Evolutionary conservation across 2,888 invertebrate species (phyloP).

Genomic region (Conchocele bisecta): DNA sequence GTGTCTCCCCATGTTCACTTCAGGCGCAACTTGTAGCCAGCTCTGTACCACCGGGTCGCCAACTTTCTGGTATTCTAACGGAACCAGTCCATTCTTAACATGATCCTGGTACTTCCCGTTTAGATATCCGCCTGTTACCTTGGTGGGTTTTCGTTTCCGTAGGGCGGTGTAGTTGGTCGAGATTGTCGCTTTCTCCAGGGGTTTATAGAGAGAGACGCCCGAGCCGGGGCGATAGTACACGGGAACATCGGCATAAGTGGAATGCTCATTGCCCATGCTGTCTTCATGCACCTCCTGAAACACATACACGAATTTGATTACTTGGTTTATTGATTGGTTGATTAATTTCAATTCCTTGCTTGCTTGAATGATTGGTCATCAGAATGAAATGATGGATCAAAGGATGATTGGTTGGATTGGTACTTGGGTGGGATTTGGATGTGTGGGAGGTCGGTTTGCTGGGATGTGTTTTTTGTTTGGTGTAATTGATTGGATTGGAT

Average conservation of each 20-base stretch:
- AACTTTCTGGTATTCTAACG: constrained; percentile 11
- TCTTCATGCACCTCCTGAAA: constrained; percentile 38
- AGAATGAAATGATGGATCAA: no score
- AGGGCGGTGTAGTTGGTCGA: background rate
- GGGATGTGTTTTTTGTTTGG: no score
- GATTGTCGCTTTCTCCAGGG: constrained; percentile 15
- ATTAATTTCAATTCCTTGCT: no score
- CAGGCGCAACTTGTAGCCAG: background rate
- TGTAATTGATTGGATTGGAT: no score
- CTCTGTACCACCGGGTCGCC: background rate
- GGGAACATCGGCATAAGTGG: constrained; percentile 50
- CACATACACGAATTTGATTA: background rate
- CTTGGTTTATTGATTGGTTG: no score
- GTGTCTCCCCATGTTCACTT: constrained; percentile 7
- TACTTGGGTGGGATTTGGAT: no score
- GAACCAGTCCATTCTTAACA: constrained; percentile 18
- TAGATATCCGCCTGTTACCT: constrained; percentile 14
- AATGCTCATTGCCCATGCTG: constrained; percentile 56
- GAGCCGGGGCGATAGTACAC: constrained; percentile 50
- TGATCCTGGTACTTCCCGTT: constrained; percentile 27
- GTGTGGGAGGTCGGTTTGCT: no score
- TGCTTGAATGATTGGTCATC: no score
- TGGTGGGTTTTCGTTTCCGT: constrained; percentile 37
- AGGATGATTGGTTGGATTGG: no score
- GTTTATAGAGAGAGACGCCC: constrained; percentile 48